Evolutionary conservation across 2,888 invertebrate species (phyloP), one percentile per base, ranked within the genome.

Genomic region (Oxystoma pomonae): DNA sequence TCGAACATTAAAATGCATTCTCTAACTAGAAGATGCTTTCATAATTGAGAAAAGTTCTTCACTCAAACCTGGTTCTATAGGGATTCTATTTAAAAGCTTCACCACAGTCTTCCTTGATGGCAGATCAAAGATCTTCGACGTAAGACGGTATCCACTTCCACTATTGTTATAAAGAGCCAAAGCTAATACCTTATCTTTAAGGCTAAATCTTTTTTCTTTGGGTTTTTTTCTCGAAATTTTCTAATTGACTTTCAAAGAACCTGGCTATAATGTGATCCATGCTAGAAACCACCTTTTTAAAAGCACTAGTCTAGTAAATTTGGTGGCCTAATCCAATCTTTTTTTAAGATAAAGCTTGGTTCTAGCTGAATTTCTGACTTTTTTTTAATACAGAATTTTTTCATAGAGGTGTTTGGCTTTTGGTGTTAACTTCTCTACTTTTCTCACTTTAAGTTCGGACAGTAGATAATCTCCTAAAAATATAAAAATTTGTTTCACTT

Each of bases 131-230:
- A 68, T 20, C 59, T 59, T 65, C 12, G 65, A 65, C 17, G 68
- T 49, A 51, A 67, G 58, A 16, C 63, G 64, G 53, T 70, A 68
- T 21, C 59, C 67, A 55, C 19, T 57, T 22, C 62, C 68, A 62
- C 66, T 63, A 59, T 70, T 64, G 53, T 69, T 70, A 58, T 59
- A 67, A 16, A 69, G 55, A 9, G 67, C 63, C 16, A 68, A 59
- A 58, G 66, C 65, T 51, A 69, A 61, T 16, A 68, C 57, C 60
- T 70, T 70, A 51, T 70, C 67, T 51, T 69, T 65, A 16, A 63
- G 12, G 17, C 63, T 60, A 35, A 63, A 69, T 51, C 68, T 49
- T 52, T 65, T 55, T n/a, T 62, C 64, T 53, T 62, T 58, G 21
- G 55, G 20, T 22, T 61, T 67, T 50, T 61, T 63, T 12, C n/a